Percentiles rank a stretch among this genome's conserved stretches.
Conservation (phyloP, 2,888 invertebrate genomes). For the Agriopis leucophaearia region DNA sequence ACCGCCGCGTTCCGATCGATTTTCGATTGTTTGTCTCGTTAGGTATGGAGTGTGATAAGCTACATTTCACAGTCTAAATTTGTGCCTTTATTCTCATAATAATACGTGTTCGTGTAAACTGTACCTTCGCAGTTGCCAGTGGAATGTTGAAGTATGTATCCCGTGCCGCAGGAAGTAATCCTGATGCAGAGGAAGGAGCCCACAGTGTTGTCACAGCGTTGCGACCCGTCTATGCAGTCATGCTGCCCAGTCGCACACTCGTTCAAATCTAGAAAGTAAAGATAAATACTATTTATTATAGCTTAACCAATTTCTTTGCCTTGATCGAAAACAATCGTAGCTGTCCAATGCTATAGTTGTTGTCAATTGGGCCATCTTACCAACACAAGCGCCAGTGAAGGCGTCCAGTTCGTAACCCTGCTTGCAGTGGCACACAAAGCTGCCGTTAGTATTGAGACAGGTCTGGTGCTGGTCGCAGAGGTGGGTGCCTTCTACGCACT, state of each 20-base stretch:
- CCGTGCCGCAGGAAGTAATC: constrained; percentile 96
- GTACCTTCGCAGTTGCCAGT: constrained; percentile 95
- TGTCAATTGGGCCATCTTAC: constrained; percentile 54
- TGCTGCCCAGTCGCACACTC: constrained; percentile 93
- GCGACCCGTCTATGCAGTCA: constrained; percentile 89
- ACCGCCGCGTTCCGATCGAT: too few species aligned
- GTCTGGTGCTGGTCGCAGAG: constrained; percentile 76
- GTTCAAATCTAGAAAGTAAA: constrained; percentile 89
- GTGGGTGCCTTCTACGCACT: constrained; percentile 88
- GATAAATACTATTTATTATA: too few species aligned
- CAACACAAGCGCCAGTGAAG: constrained; percentile 74
- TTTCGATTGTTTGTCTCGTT: too few species aligned
- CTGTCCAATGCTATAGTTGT: not conserved
- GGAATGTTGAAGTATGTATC: constrained; percentile 96
- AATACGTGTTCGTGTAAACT: not conserved
- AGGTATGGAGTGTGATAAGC: too few species aligned
- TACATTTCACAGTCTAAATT: too few species aligned
- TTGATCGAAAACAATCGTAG: too few species aligned
- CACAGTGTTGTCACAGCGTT: constrained; percentile 96
- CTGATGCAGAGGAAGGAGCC: constrained; percentile 95
- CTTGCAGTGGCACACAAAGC: constrained; percentile 79
- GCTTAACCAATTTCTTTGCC: too few species aligned
- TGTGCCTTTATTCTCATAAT: too few species aligned
- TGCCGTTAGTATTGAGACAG: constrained; percentile 80
- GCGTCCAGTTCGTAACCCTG: constrained; percentile 71